Percentiles rank a stretch among this genome's conserved stretches.
These are phyloP conservation scores for Atta colombica DNA, from an alignment of 1,140 invertebrate species.

Conservation along the genomic window DNA sequence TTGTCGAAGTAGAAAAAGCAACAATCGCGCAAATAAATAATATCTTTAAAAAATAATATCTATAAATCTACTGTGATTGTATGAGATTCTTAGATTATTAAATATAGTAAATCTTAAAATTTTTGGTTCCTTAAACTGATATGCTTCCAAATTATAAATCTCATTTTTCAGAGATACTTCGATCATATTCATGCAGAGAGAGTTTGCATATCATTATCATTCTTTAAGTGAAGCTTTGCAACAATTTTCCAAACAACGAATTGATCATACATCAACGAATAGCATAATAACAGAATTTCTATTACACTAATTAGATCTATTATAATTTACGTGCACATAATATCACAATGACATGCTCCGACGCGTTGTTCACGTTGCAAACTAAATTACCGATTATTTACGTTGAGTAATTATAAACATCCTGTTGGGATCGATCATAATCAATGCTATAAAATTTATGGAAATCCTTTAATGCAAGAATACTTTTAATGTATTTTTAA, in stretches of 20 bases:
- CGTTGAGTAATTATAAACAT: slow-evolving; percentile 39
- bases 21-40: neutral
- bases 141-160: neutral
- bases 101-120: neutral
- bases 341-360: slow-evolving; percentile 23
- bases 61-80: neutral
- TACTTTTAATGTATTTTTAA: neutral
- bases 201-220: neutral
- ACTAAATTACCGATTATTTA: slow-evolving; percentile 63
- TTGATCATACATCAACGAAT: slow-evolving; percentile 32
- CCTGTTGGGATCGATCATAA: slow-evolving; percentile 17
- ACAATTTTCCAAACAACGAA: slow-evolving; percentile 5
- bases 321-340: slow-evolving; percentile 49
- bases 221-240: neutral
- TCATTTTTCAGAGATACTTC: neutral
- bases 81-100: neutral
- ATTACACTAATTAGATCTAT: slow-evolving; percentile 52
- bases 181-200: neutral
- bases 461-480: neutral
- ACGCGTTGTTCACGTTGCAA: slow-evolving; percentile 38
- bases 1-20: neutral
- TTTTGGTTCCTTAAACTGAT: neutral
- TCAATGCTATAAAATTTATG: slow-evolving; percentile 23
- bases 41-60: neutral
- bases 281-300: slow-evolving; percentile 48